Evolutionary conservation across 2,113 vertebrate genomes (phyloP).

Genomic region (Anoura caudifer): DNA sequence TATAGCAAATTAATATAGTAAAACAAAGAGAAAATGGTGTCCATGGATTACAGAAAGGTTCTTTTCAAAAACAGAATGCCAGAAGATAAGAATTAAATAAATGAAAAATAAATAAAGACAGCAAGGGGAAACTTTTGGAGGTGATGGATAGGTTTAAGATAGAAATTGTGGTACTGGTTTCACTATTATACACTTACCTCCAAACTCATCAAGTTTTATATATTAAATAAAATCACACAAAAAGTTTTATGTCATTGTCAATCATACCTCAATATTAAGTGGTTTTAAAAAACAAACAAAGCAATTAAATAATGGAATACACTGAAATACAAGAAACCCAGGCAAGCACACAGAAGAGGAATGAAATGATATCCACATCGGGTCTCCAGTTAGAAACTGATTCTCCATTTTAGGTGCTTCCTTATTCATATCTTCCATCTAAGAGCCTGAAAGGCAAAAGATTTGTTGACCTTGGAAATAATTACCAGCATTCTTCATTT

Average conservation of each 20-base stretch:
- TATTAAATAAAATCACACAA: neutral
- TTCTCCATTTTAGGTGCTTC: neutral
- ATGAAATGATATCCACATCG: neutral
- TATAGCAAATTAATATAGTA: neutral
- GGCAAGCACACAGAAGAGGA: neutral
- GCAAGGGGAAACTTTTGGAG: neutral
- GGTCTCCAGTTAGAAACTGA: neutral
- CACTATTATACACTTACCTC: neutral
- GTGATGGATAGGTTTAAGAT: neutral
- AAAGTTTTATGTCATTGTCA: neutral
- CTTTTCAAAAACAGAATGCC: neutral
- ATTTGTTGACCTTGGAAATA: neutral
- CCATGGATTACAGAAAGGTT: neutral
- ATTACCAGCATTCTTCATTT: neutral
- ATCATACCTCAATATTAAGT: neutral
- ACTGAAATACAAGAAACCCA: neutral
- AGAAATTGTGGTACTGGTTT: neutral
- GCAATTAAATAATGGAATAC: neutral
- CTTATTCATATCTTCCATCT: neutral
- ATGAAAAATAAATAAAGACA: neutral
- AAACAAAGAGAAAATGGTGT: slow-evolving; percentile 2
- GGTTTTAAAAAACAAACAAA: neutral
- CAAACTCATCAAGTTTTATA: neutral
- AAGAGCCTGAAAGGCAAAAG: neutral
- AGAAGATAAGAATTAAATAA: neutral